Evolutionary conservation across 2,113 vertebrate species (phyloP).

Genomic region (Bufo gargarizans): DNA sequence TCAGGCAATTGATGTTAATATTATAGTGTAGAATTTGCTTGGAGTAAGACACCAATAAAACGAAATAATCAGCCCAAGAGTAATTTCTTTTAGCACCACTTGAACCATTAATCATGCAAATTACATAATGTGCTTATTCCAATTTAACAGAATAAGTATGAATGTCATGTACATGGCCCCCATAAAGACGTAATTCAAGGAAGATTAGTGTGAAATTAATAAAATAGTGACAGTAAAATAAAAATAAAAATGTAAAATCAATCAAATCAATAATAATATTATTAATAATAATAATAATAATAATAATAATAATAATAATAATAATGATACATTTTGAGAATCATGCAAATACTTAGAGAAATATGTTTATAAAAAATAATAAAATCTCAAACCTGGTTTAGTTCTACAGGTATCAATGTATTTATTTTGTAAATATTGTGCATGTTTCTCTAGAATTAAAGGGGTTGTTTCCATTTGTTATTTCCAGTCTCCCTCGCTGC

Average conservation of each 20-base stretch:
- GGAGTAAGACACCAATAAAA: slow-evolving; percentile 39
- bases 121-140: slow-evolving; percentile 31
- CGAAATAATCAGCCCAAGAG: slow-evolving; percentile 19
- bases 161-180: slow-evolving; percentile 44
- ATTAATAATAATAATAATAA: too few relatives aligned
- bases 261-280: not conserved
- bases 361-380: too few relatives aligned
- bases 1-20: slow-evolving; percentile 14
- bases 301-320: too few relatives aligned
- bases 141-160: slow-evolving; percentile 46
- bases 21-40: slow-evolving; percentile 33
- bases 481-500: too few relatives aligned
- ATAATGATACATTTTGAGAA: too few relatives aligned
- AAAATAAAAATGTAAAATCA: slow-evolving; percentile 2
- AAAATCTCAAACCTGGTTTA: not conserved
- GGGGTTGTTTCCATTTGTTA: too few relatives aligned
- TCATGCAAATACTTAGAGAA: too few relatives aligned
- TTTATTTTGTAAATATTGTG: too few relatives aligned
- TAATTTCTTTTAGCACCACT: slow-evolving; percentile 26
- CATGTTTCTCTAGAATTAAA: too few relatives aligned
- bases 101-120: slow-evolving; percentile 45
- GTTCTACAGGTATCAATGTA: too few relatives aligned
- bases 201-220: slow-evolving; percentile 11
- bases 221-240: not conserved
- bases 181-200: slow-evolving; percentile 29